These are phyloP conservation scores for Smittia sp. DNA, from an alignment of 2,888 invertebrate species.

Conservation along the genomic window DNA sequence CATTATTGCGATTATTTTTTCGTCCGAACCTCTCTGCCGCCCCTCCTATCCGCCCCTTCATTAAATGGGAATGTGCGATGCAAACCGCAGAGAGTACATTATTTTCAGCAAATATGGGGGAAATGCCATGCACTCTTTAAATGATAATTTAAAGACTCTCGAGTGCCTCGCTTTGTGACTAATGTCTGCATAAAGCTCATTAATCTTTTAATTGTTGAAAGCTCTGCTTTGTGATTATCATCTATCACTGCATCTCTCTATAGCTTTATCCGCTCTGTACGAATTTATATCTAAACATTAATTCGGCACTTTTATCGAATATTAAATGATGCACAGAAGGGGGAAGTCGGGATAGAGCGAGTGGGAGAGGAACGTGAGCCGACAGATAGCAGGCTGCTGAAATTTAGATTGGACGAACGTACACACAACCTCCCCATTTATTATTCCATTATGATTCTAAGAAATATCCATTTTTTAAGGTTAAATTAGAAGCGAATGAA, in stretches of 20 bases:
- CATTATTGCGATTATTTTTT: background rate
- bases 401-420: background rate
- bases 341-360: background rate
- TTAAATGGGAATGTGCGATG: conserved; percentile 12
- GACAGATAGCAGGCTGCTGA: background rate
- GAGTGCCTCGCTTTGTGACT: background rate
- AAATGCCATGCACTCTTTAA: conserved; percentile 10
- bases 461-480: background rate
- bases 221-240: conserved; percentile 11
- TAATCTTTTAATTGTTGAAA: conserved; percentile 31
- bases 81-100: background rate
- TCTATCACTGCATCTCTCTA: background rate
- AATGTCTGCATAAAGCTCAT: conserved; percentile 18
- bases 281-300: conserved; percentile 9
- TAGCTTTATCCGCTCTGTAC: background rate
- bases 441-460: background rate
- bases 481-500: background rate
- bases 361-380: background rate
- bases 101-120: conserved; percentile 17
- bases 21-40: too few species aligned
- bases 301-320: background rate
- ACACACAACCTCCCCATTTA: background rate
- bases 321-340: conserved; percentile 7
- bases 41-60: background rate
- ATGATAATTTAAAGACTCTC: conserved; percentile 20